Base-by-base conservation (phyloP, 2,888 invertebrate genomes). In the Mimumesa dahlbomi region DNA sequence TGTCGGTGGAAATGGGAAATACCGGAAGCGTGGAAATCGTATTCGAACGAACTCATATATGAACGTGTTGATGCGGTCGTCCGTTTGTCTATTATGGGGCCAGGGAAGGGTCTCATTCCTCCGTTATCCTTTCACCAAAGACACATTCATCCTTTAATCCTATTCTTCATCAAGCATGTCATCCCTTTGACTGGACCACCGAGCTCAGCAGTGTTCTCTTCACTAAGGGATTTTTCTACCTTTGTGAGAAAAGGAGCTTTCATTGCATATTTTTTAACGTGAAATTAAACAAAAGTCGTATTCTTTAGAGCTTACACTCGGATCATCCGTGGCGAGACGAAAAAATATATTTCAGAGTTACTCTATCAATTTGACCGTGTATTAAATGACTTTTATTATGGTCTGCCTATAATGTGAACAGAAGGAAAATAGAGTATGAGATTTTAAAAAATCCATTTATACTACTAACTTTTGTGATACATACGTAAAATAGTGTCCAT, bases 1-100 rank as follows among this genome's bases (percentile, higher is more conserved):
- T 29, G 57, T 54, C 59, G 25, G 21, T 68, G 57, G 73, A 77
- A 75, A 70, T 70, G 58, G 64, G 19, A 72, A 72, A 65, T 69
- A 58, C 68, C 48, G 61, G 68, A 68, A 75, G 22, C 14, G 45
- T 43, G 42, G 65, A 63, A 77, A 71, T 74, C 68, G 48, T 48
- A 56, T 66, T 68, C 66, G 49, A 58, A 18, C 38, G 6, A 46
- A 54, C 58, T 22, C 19, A 13, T 25, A 16, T 25, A 58, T 43
- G 9, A 58, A 40, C 31, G 50, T 54, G 53, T 16, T 34, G 16
- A 46, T 14, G n/a, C 22, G n/a, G 34, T 38, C 40, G 45, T 40
- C 38, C 22, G 29, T n/a, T 48, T n/a, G 11, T 31, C 42, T 16
- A 7, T 49, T 57, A 21, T 14, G 11, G 14, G 6, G 6, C 4